These are phyloP conservation scores for Danaus chrysippus DNA, from an alignment of 2,888 invertebrate species.

Conservation along the genomic window DNA sequence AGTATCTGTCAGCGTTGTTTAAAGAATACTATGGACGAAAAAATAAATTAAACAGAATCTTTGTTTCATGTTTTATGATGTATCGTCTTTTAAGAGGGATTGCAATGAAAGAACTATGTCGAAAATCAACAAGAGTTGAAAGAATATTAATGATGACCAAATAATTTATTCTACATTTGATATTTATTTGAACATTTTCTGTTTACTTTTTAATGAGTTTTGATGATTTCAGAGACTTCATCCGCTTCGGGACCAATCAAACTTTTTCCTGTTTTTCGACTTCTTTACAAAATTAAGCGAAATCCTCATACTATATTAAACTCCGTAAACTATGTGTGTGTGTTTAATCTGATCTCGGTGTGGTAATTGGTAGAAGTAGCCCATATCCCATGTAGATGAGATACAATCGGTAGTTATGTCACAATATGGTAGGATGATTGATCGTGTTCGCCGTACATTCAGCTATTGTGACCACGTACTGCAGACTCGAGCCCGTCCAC, in stretches of 20 bases:
- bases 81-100: too few relatives aligned
- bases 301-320: too few relatives aligned
- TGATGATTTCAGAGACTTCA: conserved; percentile 53
- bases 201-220: conserved; percentile 77
- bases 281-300: conserved; percentile 38
- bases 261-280: conserved; percentile 59
- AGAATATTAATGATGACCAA: conserved; percentile 18
- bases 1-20: neutral
- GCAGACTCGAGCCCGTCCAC: conserved; percentile 43
- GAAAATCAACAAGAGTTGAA: neutral
- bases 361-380: conserved; percentile 6
- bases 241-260: conserved; percentile 74
- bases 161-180: conserved; percentile 52
- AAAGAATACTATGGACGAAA: neutral
- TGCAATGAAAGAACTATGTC: too few relatives aligned
- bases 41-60: too few relatives aligned
- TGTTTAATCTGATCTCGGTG: too few relatives aligned
- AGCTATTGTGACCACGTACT: conserved; percentile 61
- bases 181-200: conserved; percentile 65
- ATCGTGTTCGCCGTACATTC: conserved; percentile 56
- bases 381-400: conserved; percentile 17
- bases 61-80: too few relatives aligned
- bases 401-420: conserved; percentile 14
- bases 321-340: too few relatives aligned
- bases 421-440: conserved; percentile 47